Evolutionary conservation across 2,113 vertebrate genomes (phyloP).

Genomic region (Rynchops niger): DNA sequence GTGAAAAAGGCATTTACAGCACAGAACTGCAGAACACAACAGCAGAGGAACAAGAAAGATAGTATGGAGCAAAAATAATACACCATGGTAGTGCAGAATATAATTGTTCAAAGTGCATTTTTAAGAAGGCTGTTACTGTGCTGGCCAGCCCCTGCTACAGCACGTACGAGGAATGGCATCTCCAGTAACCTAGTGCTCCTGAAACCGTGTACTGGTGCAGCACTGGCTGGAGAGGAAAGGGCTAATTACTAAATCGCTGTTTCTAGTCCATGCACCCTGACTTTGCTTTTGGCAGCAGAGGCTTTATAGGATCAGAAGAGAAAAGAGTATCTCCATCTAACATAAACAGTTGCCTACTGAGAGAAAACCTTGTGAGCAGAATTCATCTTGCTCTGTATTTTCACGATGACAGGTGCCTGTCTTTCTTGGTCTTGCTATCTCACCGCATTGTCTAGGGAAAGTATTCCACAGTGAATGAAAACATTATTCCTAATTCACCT

Average conservation of each 20-base stretch:
- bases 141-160: neutral
- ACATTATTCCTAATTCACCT: neutral
- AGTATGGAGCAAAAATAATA: rapidly evolving
- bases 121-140: neutral
- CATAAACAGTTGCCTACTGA: neutral
- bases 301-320: neutral
- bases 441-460: neutral
- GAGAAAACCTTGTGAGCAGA: neutral
- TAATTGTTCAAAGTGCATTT: neutral
- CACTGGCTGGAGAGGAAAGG: neutral
- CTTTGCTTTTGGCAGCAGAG: neutral
- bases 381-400: neutral
- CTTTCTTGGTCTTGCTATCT: neutral
- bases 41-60: neutral
- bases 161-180: neutral
- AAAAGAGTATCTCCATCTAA: neutral
- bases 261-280: neutral
- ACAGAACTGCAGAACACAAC: neutral
- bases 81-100: neutral
- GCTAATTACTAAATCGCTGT: neutral
- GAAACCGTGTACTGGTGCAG: neutral
- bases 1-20: neutral
- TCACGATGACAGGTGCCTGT: neutral
- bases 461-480: neutral
- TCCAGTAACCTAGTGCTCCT: neutral